Evolutionary conservation across 2,888 invertebrate genomes (phyloP).

Genomic region (Antheraea yamamai): DNA sequence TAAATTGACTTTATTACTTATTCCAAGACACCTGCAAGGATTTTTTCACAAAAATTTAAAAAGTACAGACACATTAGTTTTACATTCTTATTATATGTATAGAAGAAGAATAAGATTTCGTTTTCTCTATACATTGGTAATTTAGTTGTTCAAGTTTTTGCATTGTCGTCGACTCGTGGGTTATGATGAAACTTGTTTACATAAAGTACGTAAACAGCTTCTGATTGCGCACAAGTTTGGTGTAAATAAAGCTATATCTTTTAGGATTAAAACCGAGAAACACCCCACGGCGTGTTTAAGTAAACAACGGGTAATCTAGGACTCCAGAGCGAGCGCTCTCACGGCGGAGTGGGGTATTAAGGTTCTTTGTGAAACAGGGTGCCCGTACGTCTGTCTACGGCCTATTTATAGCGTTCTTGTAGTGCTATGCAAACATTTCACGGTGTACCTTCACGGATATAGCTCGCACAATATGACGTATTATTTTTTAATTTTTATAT

Average conservation of each 20-base stretch:
- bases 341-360: slow-evolving; percentile 12
- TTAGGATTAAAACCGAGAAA: background rate
- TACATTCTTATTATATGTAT: too few relatives aligned
- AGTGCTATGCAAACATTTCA: slow-evolving; percentile 16
- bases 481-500: background rate
- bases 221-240: background rate
- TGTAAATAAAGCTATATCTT: background rate
- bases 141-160: too few relatives aligned
- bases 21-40: too few relatives aligned
- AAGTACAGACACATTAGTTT: too few relatives aligned
- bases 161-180: too few relatives aligned
- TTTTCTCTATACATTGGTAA: too few relatives aligned
- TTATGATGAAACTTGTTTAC: too few relatives aligned
- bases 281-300: slow-evolving; percentile 8
- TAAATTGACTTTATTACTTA: too few relatives aligned
- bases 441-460: background rate
- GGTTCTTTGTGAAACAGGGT: slow-evolving; percentile 16
- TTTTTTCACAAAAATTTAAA: too few relatives aligned
- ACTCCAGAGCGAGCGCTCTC: slow-evolving; percentile 14
- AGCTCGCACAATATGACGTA: background rate
- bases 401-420: slow-evolving; percentile 18
- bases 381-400: slow-evolving; percentile 14
- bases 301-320: slow-evolving; percentile 17
- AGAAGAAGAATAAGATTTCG: too few relatives aligned
- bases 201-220: background rate